phyloP scores from a whole-genome alignment of 2,113 vertebrate genomes.

The Taxidea taxus region DNA sequence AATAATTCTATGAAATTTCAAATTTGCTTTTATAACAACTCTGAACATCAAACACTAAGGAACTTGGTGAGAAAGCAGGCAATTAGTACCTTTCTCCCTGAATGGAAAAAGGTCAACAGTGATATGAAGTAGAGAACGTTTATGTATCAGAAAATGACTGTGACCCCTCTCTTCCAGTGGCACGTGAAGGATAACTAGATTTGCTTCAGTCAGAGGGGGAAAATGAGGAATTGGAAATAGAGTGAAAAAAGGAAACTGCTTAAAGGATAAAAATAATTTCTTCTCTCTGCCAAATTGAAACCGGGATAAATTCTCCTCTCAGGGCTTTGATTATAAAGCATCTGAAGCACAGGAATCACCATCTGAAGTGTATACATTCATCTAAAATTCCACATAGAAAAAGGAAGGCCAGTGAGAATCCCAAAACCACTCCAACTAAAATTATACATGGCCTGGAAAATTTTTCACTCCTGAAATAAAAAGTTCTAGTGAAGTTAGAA shows the following conservation, averaged over 20 bases:
- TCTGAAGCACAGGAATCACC: neutral
- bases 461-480: neutral
- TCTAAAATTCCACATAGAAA: neutral
- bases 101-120: neutral
- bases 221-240: neutral
- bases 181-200: neutral
- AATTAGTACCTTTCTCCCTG: neutral
- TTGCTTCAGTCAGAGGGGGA: neutral
- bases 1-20: slow-evolving; percentile 14
- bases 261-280: neutral
- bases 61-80: neutral
- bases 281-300: slow-evolving; percentile 4
- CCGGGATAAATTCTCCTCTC: neutral
- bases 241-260: neutral
- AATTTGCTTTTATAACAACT: neutral
- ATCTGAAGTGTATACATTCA: neutral
- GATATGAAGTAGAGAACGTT: neutral
- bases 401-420: neutral
- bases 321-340: neutral
- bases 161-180: neutral
- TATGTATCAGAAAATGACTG: neutral
- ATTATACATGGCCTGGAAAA: neutral
- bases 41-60: neutral
- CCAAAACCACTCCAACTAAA: neutral
- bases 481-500: neutral